Percentiles rank a stretch among this genome's conserved stretches.
Conservation (phyloP, 2,888 invertebrate species). For the Dolichopus griseipennis region DNA sequence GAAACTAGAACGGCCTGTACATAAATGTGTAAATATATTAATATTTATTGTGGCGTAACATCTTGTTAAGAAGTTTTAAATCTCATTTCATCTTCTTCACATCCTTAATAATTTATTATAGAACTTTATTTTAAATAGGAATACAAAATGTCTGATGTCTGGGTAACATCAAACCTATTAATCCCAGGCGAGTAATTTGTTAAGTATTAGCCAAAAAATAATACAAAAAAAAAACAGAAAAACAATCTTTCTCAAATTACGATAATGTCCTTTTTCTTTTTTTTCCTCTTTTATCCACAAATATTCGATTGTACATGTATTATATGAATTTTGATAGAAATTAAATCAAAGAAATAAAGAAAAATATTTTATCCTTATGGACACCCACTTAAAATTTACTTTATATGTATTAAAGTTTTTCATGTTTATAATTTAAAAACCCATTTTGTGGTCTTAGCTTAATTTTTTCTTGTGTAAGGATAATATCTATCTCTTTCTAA, state of each 20-base stretch:
- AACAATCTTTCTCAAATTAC: background rate
- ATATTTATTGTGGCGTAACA: too few species aligned
- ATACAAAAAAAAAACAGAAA: background rate
- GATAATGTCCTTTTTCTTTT: background rate
- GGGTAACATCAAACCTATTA: background rate
- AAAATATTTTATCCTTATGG: background rate
- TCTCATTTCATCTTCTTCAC: too few species aligned
- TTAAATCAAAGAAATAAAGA: background rate
- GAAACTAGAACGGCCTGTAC: too few species aligned
- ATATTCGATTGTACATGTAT: background rate
- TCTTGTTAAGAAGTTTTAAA: too few species aligned
- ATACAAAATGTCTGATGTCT: slow-evolving; percentile 5
- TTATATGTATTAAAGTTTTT: background rate
- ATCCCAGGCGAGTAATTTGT: slow-evolving; percentile 6
- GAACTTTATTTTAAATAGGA: too few species aligned
- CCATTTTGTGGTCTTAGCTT: background rate
- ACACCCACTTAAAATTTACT: background rate
- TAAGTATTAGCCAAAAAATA: background rate
- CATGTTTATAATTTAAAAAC: slow-evolving; percentile 3
- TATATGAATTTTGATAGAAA: background rate
- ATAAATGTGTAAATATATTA: too few species aligned
- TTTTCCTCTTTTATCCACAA: background rate
- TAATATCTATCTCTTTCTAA: too few species aligned
- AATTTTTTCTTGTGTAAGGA: background rate
- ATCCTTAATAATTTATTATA: too few species aligned